Base-by-base conservation (phyloP, 2,797 vertebrate species). In the Labroides dimidiatus region DNA sequence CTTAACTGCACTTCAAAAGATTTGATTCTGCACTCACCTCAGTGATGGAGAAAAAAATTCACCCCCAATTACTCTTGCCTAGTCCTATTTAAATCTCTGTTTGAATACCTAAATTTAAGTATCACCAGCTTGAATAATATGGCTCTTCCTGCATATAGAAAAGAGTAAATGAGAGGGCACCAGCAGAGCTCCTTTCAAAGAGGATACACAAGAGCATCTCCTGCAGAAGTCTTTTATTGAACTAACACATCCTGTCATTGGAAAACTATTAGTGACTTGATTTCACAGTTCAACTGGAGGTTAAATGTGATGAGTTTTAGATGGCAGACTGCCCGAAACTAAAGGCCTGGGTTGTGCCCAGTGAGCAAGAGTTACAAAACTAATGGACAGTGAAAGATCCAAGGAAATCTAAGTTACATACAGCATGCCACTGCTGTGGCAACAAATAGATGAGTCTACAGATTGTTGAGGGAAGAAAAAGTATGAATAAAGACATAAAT, bases 201-300 rank as follows among this genome's bases (percentile, higher is more conserved):
- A 57, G 1, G 30, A 56, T 12, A 33, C 51, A n/a, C 14, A 7
- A 13, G 37, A 50, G 10, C 37, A 60, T 70, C 56, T 5, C 14
- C 8, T 44, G 55, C 36, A 50, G 15, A 54, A 24, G 61, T 39
- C 9, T 24, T 52, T 42, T 54, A 62, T 39, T 51, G 44, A 63
- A 42, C 12, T 1, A 10, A 39, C 16, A 36, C 56, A 56, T 57
- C 23, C 19, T 0, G 3, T 10, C 19, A 52, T 57, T 57, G 60
- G 53, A 75, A 53, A 75, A 67, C 57, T 63, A 50, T 63, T 45
- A 62, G 41, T 4, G 36, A 58, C 41, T 67, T 0, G 1, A 58
- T 63, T 59, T 67, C 24, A 13, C 37, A 36, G 48, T 44, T 74
- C 37, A 24, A 58, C 48, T 45, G 42, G 9, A 41, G 65, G 51